Evolutionary conservation across 2,888 invertebrate genomes (phyloP), one percentile per base, ranked within the genome.

Genomic region (Apodemia hepburni): DNA sequence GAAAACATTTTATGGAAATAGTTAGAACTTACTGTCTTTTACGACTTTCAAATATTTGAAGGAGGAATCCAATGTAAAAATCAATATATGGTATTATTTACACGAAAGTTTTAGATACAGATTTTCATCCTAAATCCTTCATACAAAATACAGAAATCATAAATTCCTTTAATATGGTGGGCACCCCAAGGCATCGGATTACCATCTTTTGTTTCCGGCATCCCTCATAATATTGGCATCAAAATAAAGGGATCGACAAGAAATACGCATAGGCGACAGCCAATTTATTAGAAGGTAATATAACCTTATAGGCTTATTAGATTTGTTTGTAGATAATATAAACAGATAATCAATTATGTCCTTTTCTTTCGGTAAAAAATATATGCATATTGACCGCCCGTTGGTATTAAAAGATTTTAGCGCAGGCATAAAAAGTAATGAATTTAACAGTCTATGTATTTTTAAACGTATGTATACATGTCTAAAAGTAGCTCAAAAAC

Each of bases 241-340:
- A 47, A 47, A 47, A 47, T 47, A 47, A 45, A 47, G 17, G 45
- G n/a, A 47, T 47, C 45, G 45, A 47, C 45, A 3, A 59, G 61
- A 68, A 64, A 65, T 61, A 64, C 61, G 66, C 42, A 63, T 58
- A 64, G 63, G 62, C 64, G 61, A 54, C 58, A 65, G 61, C 57
- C 38, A 47, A 47, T 47, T 47, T 47, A 47, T 47, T 47, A 17
- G 2, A 47, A 45, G 17, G n/a, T 8, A 47, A 17, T 47, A 8
- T 47, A 47, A 47, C 2, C 5, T 47, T 47, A 47, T 15, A 8
- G 45, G 45, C 45, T 47, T n/a, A 47, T 1, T n/a, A 17, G 15
- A 47, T 1, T n/a, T 8, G 15, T 8, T n/a, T 1, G 5, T 29
- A 4, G 29, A 29, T 29, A 29, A 29, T 29, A 29, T 29, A 29